These are phyloP conservation scores for Chirona hameri DNA, from an alignment of 2,888 invertebrate genomes.

Conservation along the genomic window DNA sequence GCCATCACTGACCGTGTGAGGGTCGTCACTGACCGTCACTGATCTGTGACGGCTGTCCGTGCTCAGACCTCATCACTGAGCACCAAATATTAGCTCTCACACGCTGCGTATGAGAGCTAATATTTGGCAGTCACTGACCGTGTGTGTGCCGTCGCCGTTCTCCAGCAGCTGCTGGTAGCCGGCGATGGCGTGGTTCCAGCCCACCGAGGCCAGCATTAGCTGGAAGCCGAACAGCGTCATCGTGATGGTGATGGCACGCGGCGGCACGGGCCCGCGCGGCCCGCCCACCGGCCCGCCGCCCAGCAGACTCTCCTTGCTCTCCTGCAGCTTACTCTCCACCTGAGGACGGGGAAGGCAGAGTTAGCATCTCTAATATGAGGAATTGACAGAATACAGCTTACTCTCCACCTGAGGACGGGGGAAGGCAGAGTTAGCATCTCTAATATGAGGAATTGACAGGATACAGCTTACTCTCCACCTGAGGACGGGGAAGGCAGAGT, in stretches of 20 bases:
- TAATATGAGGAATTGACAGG: no score
- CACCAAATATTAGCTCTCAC: background rate
- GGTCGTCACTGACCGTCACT: no score
- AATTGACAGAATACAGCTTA: no score
- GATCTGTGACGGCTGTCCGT: background rate
- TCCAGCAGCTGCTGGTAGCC: conserved; percentile 73
- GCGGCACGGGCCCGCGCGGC: conserved; percentile 61
- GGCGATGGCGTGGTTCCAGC: conserved; percentile 81
- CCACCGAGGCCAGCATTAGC: conserved; percentile 67
- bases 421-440: no score
- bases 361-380: no score
- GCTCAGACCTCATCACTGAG: background rate
- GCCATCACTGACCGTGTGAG: background rate
- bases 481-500: no score
- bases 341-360: conserved; percentile 44
- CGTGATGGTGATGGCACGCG: conserved; percentile 57
- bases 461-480: no score
- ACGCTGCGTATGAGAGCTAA: no score
- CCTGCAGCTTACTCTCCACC: conserved; percentile 52
- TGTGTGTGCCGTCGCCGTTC: conserved; percentile 52
- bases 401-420: no score
- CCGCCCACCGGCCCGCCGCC: conserved; percentile 63
- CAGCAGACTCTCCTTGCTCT: conserved; percentile 54
- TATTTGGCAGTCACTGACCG: conserved; percentile 8
- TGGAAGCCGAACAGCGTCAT: conserved; percentile 50